Evolutionary conservation across 2,113 vertebrate species (phyloP), one percentile per base, ranked within the genome.

Genomic region (Tachysurus vachellii): DNA sequence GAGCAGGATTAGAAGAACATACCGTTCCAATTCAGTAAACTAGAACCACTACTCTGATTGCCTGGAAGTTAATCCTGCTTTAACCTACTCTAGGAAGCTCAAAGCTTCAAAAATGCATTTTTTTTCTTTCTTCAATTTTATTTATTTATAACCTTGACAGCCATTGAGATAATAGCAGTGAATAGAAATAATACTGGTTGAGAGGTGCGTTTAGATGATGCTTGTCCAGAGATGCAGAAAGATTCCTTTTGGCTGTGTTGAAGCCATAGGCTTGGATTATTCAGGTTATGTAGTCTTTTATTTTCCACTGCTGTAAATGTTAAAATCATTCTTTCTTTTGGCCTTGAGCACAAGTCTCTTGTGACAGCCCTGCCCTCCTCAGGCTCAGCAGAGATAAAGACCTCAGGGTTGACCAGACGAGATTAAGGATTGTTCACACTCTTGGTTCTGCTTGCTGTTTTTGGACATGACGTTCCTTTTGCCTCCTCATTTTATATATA

Each of bases 331-430:
- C 42, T 50, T 44, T 56, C 44, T 85, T 59, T 76, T 77, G 73
- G 79, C 79, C 86, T 86, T 59, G 50, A 66, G 73, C 85, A 86
- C 61, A 17, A 54, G 21, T 66, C 62, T 89, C 68, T 50, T 68
- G 61, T 85, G 87, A 57, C 70, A 80, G 73, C 42, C 53, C 66
- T 83, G 80, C 28, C 66, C 85, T 82, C 31, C 62, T 85, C 86
- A 3, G 81, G 79, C 87, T 91, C 61, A 68, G 26, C 28, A 17
- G 61, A 89, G 85, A 93, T 85, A 90, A 92, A 89, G 88, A 86
- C 70, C 82, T 85, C 88, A 86, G 44, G 61, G 80, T 88, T 86
- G 85, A 89, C 64, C 54, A 80, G 61, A 73, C 68, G 56, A 89
- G 90, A 87, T 89, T 90, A n/a, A 62, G 61, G 81, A 77, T 57